A percentile compares a stretch with the other conserved stretches of the same genome.
Conservation (phyloP, 1,140 invertebrate genomes). For the Telenomus remus region DNA sequence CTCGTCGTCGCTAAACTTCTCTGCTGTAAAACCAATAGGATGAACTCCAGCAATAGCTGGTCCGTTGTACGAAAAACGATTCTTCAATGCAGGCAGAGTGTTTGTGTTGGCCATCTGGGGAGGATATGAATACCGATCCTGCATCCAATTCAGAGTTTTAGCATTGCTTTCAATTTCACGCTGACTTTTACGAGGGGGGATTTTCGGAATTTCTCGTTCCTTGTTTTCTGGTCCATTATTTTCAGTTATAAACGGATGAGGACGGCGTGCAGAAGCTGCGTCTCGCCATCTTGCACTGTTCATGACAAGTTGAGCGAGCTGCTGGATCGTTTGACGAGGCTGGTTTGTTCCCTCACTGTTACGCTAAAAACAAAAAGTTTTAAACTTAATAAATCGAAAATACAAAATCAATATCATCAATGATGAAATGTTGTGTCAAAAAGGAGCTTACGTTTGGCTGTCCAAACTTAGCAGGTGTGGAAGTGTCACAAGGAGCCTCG, state of each 20-base stretch:
- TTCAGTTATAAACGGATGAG: constrained; percentile 14
- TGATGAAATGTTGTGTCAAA: background rate
- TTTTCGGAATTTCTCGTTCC: constrained; percentile 4
- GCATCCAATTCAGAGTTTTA: constrained; percentile 64
- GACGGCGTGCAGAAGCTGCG: constrained; percentile 24
- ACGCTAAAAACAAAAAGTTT: constrained; percentile 5
- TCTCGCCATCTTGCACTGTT: constrained; percentile 71
- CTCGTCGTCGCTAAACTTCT: constrained; percentile 19
- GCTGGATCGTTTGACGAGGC: constrained; percentile 68
- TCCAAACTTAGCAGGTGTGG: constrained; percentile 66
- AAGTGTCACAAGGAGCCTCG: constrained; percentile 63
- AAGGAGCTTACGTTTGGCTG: constrained; percentile 6
- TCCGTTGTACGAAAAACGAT: constrained; percentile 45
- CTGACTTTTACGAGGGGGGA: background rate
- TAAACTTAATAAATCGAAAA: too few relatives aligned
- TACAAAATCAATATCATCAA: too few relatives aligned
- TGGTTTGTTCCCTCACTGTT: constrained; percentile 21
- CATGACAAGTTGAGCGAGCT: constrained; percentile 70
- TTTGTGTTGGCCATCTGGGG: constrained; percentile 3
- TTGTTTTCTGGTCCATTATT: constrained; percentile 8
- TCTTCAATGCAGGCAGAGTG: constrained; percentile 15
- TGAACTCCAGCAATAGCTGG: constrained; percentile 50
- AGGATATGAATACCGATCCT: constrained; percentile 63
- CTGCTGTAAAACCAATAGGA: constrained; percentile 39
- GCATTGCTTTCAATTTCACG: constrained; percentile 44